Conservation (phyloP, 2,888 invertebrate genomes). For the Lithodes maja region DNA sequence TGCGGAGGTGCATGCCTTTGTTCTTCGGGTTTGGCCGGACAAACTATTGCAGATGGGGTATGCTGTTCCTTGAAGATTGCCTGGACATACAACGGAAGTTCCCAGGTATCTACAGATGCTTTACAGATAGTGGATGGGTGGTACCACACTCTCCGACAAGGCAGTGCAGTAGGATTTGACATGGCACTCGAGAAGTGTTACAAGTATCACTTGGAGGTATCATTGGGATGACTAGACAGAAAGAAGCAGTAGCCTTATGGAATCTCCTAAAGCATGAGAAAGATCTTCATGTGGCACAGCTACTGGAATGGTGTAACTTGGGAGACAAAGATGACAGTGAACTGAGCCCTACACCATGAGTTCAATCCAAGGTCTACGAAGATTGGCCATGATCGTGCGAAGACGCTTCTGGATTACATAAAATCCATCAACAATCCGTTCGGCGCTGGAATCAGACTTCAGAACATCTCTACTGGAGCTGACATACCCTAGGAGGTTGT, state of each 20-base stretch:
- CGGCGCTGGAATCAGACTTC: no score
- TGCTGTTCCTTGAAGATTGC: slow-evolving; percentile 25
- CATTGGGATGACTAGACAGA: slow-evolving; percentile 7
- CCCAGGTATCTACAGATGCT: slow-evolving; percentile 25
- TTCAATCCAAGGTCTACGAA: not conserved
- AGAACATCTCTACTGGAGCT: not conserved
- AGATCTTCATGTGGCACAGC: not conserved
- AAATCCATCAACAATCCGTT: no score
- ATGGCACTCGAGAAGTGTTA: slow-evolving; percentile 21
- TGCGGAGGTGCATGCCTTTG: slow-evolving; percentile 16
- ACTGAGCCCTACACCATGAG: no score
- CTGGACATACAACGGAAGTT: slow-evolving; percentile 15
- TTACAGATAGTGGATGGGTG: slow-evolving; percentile 35
- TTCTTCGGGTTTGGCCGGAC: slow-evolving; percentile 14
- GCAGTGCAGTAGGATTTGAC: slow-evolving; percentile 34
- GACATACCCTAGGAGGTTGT: not conserved
- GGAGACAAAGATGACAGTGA: no score
- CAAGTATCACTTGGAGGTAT: slow-evolving; percentile 10
- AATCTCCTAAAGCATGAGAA: slow-evolving; percentile 2
- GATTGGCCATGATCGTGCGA: not conserved
- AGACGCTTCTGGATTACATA: no score
- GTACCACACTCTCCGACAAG: slow-evolving; percentile 36
- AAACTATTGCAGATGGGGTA: not conserved
- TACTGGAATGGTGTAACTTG: no score
- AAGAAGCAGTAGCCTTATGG: slow-evolving; percentile 22